Evolutionary conservation across 1,140 invertebrate genomes (phyloP), one percentile per base, ranked within the genome.

Genomic region (Atta cephalotes): DNA sequence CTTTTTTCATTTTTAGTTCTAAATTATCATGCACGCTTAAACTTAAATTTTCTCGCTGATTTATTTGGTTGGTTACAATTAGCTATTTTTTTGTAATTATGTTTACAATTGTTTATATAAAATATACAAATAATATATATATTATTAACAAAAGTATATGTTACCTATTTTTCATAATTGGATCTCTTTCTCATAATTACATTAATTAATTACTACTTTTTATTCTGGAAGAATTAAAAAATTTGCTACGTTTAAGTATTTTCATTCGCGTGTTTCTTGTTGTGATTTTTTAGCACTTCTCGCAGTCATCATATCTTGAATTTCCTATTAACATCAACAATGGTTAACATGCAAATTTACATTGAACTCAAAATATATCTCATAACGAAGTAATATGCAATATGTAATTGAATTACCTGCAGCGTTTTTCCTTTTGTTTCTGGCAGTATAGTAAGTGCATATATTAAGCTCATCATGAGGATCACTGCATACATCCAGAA

Each of bases 381-480:
- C 4, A 4, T 70, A 45, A 45, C 9, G 39, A 45, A 68, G 35
- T 9, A 9, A 56, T 45, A 14, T 25, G 35, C 12, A 39, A 70
- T 35, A 45, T 9, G 12, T 0, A 0, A 49, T 88, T 85, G 45
- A 92, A 84, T 87, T 93, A 90, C 91, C 65, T 92, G 92, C 0
- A 98, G 96, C 0, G 97, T 97, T 92, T 97, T 98, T 14, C 97
- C 97, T 94, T 98, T 98, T 0, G 98, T 98, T 95, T 98, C 98
- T 0, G 98, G 97, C 28, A 98, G 95, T 62, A 96, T 95, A 4
- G 96, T 94, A 31, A 97, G 94, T 65, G 97, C 96, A 91, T 97
- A 98, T 21, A 97, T 78, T 1, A 97, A 92, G 9, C 97, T 96
- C 3, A 97, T 63, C 0, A 97, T 89, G 35, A 97, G 97, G 89